A percentile compares a stretch with the other conserved stretches of the same genome.
These are phyloP conservation scores for Taurulus bubalis DNA, from an alignment of 2,113 vertebrate genomes.

Conservation along the genomic window DNA sequence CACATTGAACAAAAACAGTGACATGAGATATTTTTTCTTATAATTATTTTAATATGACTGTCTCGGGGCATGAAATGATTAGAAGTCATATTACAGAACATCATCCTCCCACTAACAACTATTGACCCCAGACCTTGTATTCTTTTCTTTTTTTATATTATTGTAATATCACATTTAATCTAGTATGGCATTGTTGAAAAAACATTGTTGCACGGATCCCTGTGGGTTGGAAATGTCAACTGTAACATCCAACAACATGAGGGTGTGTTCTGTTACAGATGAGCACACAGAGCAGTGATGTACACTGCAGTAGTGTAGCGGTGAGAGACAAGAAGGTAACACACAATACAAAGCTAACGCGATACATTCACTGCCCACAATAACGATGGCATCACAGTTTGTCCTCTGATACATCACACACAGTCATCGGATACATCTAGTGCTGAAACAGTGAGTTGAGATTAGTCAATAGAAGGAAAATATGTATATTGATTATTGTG, in stretches of 20 bases:
- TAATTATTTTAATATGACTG: conserved; percentile 44
- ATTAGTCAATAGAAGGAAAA: neutral
- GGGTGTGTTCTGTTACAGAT: neutral
- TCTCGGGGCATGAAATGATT: conserved; percentile 26
- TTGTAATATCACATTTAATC: conserved; percentile 24
- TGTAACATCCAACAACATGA: neutral
- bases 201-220: conserved; percentile 4
- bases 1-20: conserved; percentile 49
- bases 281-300: neutral
- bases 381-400: neutral
- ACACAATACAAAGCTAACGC: neutral
- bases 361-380: neutral
- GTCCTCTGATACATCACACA: neutral
- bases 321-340: neutral
- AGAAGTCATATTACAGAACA: conserved; percentile 38
- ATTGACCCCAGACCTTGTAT: conserved; percentile 13
- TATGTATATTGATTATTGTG: neutral
- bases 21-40: conserved; percentile 25
- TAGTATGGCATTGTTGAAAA: conserved; percentile 17
- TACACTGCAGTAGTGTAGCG: neutral
- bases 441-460: neutral
- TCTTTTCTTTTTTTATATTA: neutral
- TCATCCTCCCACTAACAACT: conserved; percentile 25
- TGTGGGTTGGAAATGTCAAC: conserved; percentile 1
- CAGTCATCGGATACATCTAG: neutral